phyloP scores from a whole-genome alignment of 2,888 invertebrate genomes.

The Leptinotarsa rubiginosa region DNA sequence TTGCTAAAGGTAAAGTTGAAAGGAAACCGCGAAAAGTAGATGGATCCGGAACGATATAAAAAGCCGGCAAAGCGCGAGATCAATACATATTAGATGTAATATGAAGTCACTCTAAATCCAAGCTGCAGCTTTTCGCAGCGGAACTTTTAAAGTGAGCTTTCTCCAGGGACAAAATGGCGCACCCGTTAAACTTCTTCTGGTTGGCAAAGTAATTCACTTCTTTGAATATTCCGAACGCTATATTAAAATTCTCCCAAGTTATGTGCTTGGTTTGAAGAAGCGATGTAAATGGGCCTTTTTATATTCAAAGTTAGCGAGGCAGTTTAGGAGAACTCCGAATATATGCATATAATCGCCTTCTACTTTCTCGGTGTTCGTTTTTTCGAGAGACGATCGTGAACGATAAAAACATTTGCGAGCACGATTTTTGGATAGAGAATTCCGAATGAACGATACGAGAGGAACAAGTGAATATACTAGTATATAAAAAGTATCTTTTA shows the following conservation, averaged over 20 bases:
- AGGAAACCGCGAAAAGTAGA: constrained; percentile 46
- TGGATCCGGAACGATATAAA: constrained; percentile 54
- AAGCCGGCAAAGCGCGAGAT: constrained; percentile 53
- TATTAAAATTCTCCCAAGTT: constrained; percentile 57
- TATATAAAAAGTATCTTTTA: background rate
- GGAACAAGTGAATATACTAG: background rate
- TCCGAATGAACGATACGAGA: constrained; percentile 20
- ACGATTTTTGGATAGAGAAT: constrained; percentile 25
- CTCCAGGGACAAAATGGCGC: constrained; percentile 64
- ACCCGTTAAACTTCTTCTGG: constrained; percentile 45
- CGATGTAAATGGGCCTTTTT: constrained; percentile 63
- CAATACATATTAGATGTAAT: constrained; percentile 59
- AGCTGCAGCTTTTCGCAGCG: constrained; percentile 48
- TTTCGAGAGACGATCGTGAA: constrained; percentile 30
- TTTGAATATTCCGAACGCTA: constrained; percentile 59
- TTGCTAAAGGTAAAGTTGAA: constrained; percentile 45
- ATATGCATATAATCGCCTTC: constrained; percentile 31
- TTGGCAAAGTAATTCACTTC: constrained; percentile 60
- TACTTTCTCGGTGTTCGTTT: constrained; percentile 19
- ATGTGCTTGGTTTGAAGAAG: constrained; percentile 51
- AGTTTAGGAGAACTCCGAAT: constrained; percentile 36
- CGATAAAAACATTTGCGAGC: constrained; percentile 5
- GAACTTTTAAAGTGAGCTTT: constrained; percentile 62
- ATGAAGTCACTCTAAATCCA: constrained; percentile 58
- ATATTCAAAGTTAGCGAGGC: constrained; percentile 50